Percentiles rank a stretch among this genome's conserved stretches.
Conservation (phyloP, 2,888 invertebrate species). For the Tridacna gigas region DNA sequence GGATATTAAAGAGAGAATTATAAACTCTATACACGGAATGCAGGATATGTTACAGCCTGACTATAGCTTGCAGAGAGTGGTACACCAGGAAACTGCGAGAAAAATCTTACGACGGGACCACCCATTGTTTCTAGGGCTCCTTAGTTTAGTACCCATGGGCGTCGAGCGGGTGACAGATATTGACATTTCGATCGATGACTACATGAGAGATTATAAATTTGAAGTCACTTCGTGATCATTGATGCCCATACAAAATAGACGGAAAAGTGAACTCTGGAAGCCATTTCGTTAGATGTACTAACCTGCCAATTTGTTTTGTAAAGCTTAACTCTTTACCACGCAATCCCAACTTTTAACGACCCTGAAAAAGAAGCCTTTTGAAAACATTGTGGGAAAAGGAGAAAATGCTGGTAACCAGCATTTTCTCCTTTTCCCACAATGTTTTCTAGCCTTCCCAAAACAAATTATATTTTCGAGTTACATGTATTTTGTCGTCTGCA, state of each 20-base stretch:
- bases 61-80: slow-evolving; percentile 63
- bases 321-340: too few relatives aligned
- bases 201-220: slow-evolving; percentile 69
- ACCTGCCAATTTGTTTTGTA: background rate
- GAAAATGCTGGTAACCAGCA: slow-evolving; percentile 9
- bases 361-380: too few relatives aligned
- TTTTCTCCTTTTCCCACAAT: slow-evolving; percentile 1
- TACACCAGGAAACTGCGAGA: slow-evolving; percentile 70
- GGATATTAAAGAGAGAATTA: slow-evolving; percentile 70
- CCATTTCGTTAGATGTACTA: too few relatives aligned
- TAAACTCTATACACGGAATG: slow-evolving; percentile 64
- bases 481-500: too few relatives aligned
- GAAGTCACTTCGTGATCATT: slow-evolving; percentile 15
- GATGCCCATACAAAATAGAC: too few relatives aligned
- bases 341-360: too few relatives aligned
- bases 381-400: slow-evolving; percentile 15
- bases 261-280: too few relatives aligned
- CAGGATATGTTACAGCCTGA: slow-evolving; percentile 64
- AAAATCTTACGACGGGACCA: slow-evolving; percentile 73
- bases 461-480: too few relatives aligned
- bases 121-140: slow-evolving; percentile 74
- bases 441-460: too few relatives aligned
- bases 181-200: slow-evolving; percentile 77
- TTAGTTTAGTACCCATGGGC: slow-evolving; percentile 75
- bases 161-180: slow-evolving; percentile 74